A percentile compares a stretch with the other conserved stretches of the same genome.
These are phyloP conservation scores for Poliocrania exsul DNA, from an alignment of 2,797 vertebrate genomes.

Conservation along the genomic window DNA sequence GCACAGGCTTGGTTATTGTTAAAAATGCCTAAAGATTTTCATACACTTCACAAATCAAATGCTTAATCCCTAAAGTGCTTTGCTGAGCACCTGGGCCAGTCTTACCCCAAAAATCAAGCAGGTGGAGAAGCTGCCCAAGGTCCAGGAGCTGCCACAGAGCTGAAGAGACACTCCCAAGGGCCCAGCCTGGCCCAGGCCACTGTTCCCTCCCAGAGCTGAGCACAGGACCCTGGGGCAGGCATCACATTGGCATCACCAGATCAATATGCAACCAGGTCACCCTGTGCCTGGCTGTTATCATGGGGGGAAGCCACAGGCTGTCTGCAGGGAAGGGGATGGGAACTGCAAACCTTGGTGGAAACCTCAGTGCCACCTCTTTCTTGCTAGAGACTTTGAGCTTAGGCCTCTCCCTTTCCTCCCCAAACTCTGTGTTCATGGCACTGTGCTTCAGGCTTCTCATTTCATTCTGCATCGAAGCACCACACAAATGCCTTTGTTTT, in stretches of 20 bases:
- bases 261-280: background rate
- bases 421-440: background rate
- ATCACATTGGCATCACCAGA: accelerated
- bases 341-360: background rate
- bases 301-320: background rate
- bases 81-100: background rate
- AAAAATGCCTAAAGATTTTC: background rate
- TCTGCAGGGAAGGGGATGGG: background rate
- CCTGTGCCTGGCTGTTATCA: accelerated
- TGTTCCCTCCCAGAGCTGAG: background rate
- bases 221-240: background rate
- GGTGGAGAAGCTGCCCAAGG: background rate
- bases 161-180: background rate
- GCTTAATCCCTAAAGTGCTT: background rate
- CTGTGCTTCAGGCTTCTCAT: background rate
- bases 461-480: accelerated
- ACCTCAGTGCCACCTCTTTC: background rate
- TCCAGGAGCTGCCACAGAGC: background rate
- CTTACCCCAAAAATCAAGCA: background rate
- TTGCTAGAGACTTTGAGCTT: background rate
- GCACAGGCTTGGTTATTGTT: accelerated
- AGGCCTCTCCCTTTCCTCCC: background rate
- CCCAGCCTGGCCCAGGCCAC: background rate
- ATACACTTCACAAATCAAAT: background rate
- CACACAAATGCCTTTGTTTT: background rate